Base-by-base conservation (phyloP, 2,797 vertebrate genomes). In the Aulostomus chinensis region DNA sequence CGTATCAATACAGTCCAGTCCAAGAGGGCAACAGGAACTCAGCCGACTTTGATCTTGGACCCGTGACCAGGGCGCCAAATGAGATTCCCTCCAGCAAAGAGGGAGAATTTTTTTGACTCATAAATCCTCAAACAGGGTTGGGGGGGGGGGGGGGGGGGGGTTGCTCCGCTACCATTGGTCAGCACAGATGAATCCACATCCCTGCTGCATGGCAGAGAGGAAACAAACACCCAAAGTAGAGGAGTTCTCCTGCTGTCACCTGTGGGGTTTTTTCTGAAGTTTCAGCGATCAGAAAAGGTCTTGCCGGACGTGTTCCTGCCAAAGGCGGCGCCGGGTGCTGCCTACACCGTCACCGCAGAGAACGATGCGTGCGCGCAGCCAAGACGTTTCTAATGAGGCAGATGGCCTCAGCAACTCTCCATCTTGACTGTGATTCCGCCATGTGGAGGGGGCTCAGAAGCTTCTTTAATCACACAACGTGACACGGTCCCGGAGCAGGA, bases 371-470 rank as follows among this genome's bases (percentile, higher is more conserved):
- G 22, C 7, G 2, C 28, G 39, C 15, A 39, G 59, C 58, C 49
- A 15, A 31, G 22, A 41, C 24, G 3, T 51, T 56, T 53, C 55
- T 45, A 67, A 74, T 24, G 51, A 65, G 67, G 60, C 78, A 78
- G 75, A 83, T 83, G 76, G 80, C 68, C 41, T 51, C 50, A 26
- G 46, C 56, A 29, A 42, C 56, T 62, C 32, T 59, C 9, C 57
- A 52, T 61, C 53, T 51, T 31, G 32, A 62, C 52, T 68, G 37
- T 64, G 61, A 70, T 68, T 68, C 57, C 36, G 32, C 52, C 55
- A 18, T 26, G 61, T 17, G 61, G 55, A 43, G 20, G 16, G 16
- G 30, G 34, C 58, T 58, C 43, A 47, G n/a, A 2, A 64, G 65
- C 48, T 11, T 3, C 80, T 70, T 22, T 58, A 68, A 64, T 76